These are phyloP conservation scores for Limnothrissa miodon DNA, from an alignment of 2,113 vertebrate species.

Conservation along the genomic window DNA sequence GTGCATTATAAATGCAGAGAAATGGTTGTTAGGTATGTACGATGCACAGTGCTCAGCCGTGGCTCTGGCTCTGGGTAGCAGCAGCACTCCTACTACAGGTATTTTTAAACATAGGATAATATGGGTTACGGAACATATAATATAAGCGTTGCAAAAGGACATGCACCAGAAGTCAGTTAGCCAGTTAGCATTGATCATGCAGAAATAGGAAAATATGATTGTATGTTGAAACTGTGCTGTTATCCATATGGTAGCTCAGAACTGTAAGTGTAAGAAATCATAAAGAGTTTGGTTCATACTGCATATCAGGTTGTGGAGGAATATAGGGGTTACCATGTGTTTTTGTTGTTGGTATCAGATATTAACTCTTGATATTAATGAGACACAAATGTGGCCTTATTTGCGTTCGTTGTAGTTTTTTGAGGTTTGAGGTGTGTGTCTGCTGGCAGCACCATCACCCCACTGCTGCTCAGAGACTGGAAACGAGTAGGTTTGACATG, in stretches of 20 bases:
- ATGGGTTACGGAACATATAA: too few species aligned
- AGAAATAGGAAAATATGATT: too few species aligned
- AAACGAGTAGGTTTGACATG: conserved; percentile 44
- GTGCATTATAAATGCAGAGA: conserved; percentile 4
- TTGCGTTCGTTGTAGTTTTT: not conserved
- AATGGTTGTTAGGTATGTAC: conserved; percentile 18
- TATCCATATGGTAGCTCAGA: not conserved
- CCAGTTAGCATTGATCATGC: not conserved
- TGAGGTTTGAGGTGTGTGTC: not conserved
- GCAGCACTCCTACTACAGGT: not conserved
- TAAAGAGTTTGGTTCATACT: not conserved
- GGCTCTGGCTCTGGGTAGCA: not conserved
- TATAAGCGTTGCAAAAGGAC: not conserved
- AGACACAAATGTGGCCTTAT: not conserved
- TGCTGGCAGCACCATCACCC: conserved; percentile 25
- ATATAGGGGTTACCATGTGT: not conserved
- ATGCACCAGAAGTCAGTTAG: not conserved
- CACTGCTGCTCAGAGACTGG: conserved; percentile 43
- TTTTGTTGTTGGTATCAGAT: not conserved
- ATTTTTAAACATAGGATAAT: not conserved
- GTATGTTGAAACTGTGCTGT: too few species aligned
- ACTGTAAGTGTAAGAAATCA: not conserved
- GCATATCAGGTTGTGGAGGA: not conserved
- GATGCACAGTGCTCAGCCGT: not conserved
- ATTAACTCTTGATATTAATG: not conserved